Percentiles rank a stretch among this genome's conserved stretches.
These are phyloP conservation scores for Bufotes viridis DNA, from an alignment of 2,797 vertebrate species.

Conservation along the genomic window DNA sequence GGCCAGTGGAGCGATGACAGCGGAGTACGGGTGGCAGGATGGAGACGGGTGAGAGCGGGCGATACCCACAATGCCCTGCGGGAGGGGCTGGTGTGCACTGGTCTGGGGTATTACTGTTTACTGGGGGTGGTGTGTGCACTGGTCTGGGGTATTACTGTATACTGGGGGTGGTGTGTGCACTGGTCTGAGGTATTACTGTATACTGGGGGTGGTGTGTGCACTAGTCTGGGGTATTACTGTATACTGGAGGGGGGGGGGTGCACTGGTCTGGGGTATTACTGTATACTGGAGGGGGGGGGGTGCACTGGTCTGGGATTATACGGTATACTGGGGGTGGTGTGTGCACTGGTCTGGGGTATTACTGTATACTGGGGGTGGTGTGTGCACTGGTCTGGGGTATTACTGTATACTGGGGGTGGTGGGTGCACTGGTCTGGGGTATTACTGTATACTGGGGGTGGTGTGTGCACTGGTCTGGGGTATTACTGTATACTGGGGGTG, in stretches of 20 bases:
- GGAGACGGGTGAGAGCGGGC: conserved; percentile 9
- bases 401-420: background rate
- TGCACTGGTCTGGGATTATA: background rate
- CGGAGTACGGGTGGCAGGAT: background rate
- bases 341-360: background rate
- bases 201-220: background rate
- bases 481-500: no score
- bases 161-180: background rate
- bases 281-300: background rate
- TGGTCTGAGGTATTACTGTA: no score
- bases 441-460: background rate
- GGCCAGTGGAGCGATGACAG: conserved; percentile 2
- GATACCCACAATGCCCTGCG: background rate
- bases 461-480: background rate
- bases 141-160: no score
- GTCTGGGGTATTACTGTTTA: no score
- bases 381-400: background rate
- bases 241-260: background rate
- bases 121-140: no score
- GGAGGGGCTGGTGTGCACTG: no score
- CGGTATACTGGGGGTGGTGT: background rate
- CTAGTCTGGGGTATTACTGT: background rate
- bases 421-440: background rate
- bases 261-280: background rate
- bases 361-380: background rate